Evolutionary conservation across 2,113 vertebrate species (phyloP), one percentile per base, ranked within the genome.

Genomic region (Tor tambroides): DNA sequence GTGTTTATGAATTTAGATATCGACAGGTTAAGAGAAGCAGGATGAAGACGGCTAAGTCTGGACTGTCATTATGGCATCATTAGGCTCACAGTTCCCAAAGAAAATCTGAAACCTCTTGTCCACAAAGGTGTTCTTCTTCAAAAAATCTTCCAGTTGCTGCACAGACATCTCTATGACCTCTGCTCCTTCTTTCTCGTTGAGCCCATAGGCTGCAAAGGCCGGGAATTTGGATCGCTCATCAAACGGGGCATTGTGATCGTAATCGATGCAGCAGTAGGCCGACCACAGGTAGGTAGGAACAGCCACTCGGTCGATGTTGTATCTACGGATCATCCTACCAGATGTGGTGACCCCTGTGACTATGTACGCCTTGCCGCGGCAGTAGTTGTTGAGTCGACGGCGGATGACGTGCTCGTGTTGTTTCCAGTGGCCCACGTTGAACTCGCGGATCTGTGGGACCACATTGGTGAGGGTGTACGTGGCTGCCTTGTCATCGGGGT

Each of bases 391-490:
- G 67, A 94, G 93, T 28, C 93, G 83, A 30, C 67, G 90, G 76
- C 93, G 92, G 38, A 94, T 87, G 77, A 28, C 79, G 86, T 93
- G 89, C 84, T 95, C 92, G 0, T 96, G 94, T 19, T 77, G 21
- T 5, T 93, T 95, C 96, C 95, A 96, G n/a, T 93, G 71, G 0
- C 95, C 95, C 0, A 91, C 54, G 0, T 94, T 95, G 92, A 96
- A 96, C 41, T 95, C 94, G 12, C 89, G 85, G 2, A 91, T 32
- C 87, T 95, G 95, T 0, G 95, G 95, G 26, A 96, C 93, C 2
- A 96, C 95, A 71, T 96, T 96, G 5, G 95, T 96, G 86, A 96
- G 91, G 4, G 95, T 95, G 94, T 96, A 96, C 23, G 96, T 96
- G 7, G 95, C 91, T 0, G 84, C 56, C 21, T 92, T 95, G 91